phyloP scores from a whole-genome alignment of 2,888 invertebrate genomes.

The Eupithecia inturbata region DNA sequence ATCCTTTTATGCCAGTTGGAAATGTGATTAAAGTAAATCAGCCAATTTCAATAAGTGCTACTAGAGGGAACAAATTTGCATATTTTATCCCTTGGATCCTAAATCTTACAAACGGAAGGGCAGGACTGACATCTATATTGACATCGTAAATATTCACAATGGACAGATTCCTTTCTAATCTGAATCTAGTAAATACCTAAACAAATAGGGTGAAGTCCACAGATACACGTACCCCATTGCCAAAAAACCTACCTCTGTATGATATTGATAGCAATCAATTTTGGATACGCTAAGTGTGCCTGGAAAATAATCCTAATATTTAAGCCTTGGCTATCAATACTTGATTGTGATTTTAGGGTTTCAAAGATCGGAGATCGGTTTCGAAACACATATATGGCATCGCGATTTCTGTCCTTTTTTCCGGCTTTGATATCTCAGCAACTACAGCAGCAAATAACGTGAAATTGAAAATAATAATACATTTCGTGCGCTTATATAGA shows the following conservation, averaged over 20 bases:
- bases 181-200: background rate
- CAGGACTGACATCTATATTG: conserved; percentile 66
- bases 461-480: too few relatives aligned
- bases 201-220: background rate
- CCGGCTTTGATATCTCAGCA: too few relatives aligned
- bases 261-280: too few relatives aligned
- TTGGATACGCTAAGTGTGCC: too few relatives aligned
- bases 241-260: background rate
- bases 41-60: conserved; percentile 82
- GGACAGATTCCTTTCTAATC: conserved; percentile 52
- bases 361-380: too few relatives aligned
- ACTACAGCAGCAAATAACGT: too few relatives aligned
- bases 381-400: too few relatives aligned
- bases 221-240: background rate
- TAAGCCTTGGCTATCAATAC: too few relatives aligned
- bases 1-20: conserved; percentile 70
- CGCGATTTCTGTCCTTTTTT: too few relatives aligned
- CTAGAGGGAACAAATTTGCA: conserved; percentile 72
- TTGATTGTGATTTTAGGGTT: too few relatives aligned
- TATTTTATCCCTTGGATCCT: conserved; percentile 72
- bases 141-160: conserved; percentile 73
- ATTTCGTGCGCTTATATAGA: too few relatives aligned
- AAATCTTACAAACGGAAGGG: conserved; percentile 58
- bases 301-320: too few relatives aligned
- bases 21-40: conserved; percentile 79